A percentile compares a stretch with the other conserved stretches of the same genome.
These are phyloP conservation scores for Leptinotarsa haldemani DNA, from an alignment of 2,888 invertebrate species.

Conservation along the genomic window DNA sequence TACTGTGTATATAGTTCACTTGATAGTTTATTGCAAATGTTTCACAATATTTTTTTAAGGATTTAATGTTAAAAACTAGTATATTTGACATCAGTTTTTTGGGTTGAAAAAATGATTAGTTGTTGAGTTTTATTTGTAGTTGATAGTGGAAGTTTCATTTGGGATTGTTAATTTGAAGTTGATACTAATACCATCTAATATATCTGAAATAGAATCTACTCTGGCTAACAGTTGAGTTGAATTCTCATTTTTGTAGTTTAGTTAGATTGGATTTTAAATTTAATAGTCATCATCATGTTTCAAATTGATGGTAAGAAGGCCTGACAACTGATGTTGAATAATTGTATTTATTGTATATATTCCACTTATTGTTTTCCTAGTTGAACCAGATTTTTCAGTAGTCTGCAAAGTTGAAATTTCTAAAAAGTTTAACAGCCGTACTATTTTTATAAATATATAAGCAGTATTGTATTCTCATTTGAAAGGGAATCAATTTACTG, in stretches of 20 bases:
- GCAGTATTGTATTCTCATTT: neutral
- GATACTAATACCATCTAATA: neutral
- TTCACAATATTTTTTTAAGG: conserved; percentile 16
- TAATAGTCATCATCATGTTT: neutral
- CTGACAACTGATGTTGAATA: conserved; percentile 1
- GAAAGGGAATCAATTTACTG: neutral
- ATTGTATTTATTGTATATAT: conserved; percentile 4
- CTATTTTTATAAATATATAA: neutral
- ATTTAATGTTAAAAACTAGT: neutral
- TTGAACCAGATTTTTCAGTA: neutral
- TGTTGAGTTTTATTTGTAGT: no score
- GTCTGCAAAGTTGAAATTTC: neutral
- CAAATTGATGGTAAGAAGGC: no score
- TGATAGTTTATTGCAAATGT: conserved; percentile 16
- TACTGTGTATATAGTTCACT: conserved; percentile 39
- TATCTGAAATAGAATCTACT: neutral
- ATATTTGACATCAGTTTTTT: conserved; percentile 18
- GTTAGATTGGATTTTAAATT: neutral
- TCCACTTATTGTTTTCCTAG: neutral
- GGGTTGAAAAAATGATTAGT: neutral
- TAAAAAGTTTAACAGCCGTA: neutral
- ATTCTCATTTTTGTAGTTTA: neutral
- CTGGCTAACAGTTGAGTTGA: neutral
- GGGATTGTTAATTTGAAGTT: no score
- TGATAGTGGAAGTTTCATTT: no score